A percentile compares a stretch with the other conserved stretches of the same genome.
These are phyloP conservation scores for Danio tinwini DNA, from an alignment of 2,797 vertebrate species.

Conservation along the genomic window DNA sequence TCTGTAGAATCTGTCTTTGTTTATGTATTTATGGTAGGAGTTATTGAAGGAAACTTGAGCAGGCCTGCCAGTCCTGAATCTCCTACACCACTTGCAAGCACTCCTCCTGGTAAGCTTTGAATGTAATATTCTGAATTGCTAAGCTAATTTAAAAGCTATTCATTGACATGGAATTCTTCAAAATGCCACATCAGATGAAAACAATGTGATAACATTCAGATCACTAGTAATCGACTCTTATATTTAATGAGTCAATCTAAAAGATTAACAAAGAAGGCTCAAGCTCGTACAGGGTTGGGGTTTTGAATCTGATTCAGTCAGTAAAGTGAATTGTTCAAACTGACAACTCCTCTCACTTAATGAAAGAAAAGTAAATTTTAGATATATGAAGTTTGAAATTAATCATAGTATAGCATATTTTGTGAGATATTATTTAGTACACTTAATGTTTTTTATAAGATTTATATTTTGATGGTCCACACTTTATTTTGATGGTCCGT, in stretches of 20 bases:
- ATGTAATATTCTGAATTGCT: neutral
- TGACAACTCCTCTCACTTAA: neutral
- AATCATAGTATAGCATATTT: no score
- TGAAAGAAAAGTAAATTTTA: neutral
- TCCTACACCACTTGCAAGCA: constrained; percentile 23
- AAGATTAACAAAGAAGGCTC: neutral
- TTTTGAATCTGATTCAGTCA: neutral
- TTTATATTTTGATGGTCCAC: no score
- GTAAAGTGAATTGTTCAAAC: neutral
- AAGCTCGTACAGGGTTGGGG: neutral
- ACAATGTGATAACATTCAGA: neutral
- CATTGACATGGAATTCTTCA: neutral
- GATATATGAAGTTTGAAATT: neutral
- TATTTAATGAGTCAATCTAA: neutral
- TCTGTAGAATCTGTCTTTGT: neutral
- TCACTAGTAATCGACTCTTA: neutral
- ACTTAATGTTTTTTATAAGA: no score
- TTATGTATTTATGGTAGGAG: constrained; percentile 29
- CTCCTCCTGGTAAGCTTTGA: constrained; percentile 42
- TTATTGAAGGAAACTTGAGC: constrained; percentile 12
- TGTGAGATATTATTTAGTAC: no score
- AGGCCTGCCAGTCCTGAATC: constrained; percentile 13
- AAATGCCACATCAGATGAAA: no score
- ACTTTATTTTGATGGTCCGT: no score
- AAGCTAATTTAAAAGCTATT: neutral